phyloP scores from a whole-genome alignment of 2,797 vertebrate species.

The Siniperca scherzeri region DNA sequence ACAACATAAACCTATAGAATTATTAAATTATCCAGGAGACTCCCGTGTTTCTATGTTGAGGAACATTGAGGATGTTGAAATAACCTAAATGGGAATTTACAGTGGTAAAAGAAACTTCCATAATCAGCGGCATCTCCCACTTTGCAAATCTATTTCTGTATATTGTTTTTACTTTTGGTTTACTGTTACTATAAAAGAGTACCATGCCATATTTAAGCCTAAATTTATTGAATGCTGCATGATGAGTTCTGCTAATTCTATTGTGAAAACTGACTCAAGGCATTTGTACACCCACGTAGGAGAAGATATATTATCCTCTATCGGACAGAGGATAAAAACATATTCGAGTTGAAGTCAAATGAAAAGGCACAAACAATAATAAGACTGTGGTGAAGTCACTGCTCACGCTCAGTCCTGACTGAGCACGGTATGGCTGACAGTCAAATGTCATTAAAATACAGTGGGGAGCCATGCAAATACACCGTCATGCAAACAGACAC shows the following conservation, averaged over 20 bases:
- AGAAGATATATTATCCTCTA: background rate
- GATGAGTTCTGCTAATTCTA: background rate
- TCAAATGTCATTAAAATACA: constrained; percentile 82
- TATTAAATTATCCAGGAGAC: background rate
- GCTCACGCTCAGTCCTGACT: constrained; percentile 6
- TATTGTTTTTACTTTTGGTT: background rate
- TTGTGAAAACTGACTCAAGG: background rate
- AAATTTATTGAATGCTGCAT: background rate
- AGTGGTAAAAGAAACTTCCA: background rate
- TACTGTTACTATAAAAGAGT: background rate
- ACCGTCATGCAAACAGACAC: constrained; percentile 58
- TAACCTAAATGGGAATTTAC: background rate
- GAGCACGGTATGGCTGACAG: constrained; percentile 48
- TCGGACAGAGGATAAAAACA: background rate
- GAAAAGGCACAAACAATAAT: constrained; percentile 16
- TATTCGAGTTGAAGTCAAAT: background rate
- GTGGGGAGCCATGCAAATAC: constrained; percentile 78
- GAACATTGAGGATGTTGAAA: background rate
- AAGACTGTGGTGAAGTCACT: constrained; percentile 39
- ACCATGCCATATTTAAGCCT: too few relatives aligned
- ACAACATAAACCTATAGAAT: background rate
- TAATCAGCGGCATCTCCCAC: background rate
- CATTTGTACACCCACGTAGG: background rate
- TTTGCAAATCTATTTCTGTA: background rate
- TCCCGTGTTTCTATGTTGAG: background rate